Percentiles rank a stretch among this genome's conserved stretches.
Conservation (phyloP, 2,797 vertebrate genomes). For the Enteromius afrohamiltoni region DNA sequence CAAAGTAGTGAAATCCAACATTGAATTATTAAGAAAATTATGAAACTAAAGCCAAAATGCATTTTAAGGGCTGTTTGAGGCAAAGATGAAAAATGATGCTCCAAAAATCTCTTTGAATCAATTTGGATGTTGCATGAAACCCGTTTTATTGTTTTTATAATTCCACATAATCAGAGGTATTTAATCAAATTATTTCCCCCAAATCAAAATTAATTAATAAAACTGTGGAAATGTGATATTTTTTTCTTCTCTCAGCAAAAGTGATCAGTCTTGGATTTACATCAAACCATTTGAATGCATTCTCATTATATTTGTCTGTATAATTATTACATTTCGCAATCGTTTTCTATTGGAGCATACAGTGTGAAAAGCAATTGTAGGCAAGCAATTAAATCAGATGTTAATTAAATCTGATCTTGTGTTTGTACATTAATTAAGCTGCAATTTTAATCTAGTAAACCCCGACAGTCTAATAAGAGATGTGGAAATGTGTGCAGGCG, state of each 20-base stretch:
- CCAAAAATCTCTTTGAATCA: constrained; percentile 7
- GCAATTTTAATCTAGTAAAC: constrained; percentile 84
- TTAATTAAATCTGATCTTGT: constrained; percentile 88
- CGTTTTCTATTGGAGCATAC: constrained; percentile 73
- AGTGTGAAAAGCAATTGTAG: constrained; percentile 75
- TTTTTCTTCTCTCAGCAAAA: constrained; percentile 73
- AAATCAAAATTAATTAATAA: constrained; percentile 65
- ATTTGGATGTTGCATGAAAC: constrained; percentile 44
- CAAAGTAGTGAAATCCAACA: neutral
- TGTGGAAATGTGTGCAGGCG: constrained; percentile 72
- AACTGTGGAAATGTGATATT: constrained; percentile 75
- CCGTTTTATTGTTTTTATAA: constrained; percentile 37
- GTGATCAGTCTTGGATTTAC: constrained; percentile 75
- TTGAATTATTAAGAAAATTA: neutral
- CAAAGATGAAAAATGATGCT: neutral
- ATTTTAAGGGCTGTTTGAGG: neutral
- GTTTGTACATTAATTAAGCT: constrained; percentile 84
- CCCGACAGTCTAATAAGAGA: constrained; percentile 76
- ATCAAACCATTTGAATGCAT: constrained; percentile 71
- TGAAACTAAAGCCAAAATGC: neutral
- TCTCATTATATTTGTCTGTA: constrained; percentile 74
- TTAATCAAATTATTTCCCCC: constrained; percentile 81
- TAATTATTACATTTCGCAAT: constrained; percentile 75
- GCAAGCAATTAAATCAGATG: constrained; percentile 84
- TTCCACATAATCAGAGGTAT: constrained; percentile 71